Evolutionary conservation across 2,888 invertebrate genomes (phyloP), one percentile per base, ranked within the genome.

Genomic region (Chymomyza amoena): DNA sequence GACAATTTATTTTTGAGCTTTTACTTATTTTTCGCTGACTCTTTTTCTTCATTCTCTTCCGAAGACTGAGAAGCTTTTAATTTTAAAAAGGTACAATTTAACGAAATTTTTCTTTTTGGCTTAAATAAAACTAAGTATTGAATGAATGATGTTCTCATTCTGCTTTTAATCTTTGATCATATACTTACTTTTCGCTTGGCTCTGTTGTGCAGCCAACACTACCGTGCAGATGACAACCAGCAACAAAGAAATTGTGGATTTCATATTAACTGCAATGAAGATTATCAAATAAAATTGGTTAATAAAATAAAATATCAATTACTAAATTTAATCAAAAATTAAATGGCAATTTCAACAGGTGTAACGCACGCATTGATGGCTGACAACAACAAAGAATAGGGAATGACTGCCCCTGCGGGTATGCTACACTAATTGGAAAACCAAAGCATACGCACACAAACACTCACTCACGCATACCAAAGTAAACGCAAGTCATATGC

Each of bases 101-200:
- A 32, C 7, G 32, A 5, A 7, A 7, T 32, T 32, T 32, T 3
- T 6, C 4, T 0, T 32, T 32, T 32, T 7, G 9, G 7, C 7
- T 32, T 6, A 32, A 1, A 1, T 32, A 6, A 32, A 9, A 32
- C 7, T 7, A 32, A 32, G 1, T 32, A 32, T 7, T 32, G 32
- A 3, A 32, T 32, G 32, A 7, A 5, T 32, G 9, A 32, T 7
- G 32, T 4, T 25, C 25, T 25, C 25, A 4, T 25, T 36, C 9
- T 7, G 36, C 7, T 36, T 36, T 45, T 45, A 13, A 13, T 45
- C 39, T 45, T 45, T 45, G 10, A 45, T 13, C 39, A 18, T 28
- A 28, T 82, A 91, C 91, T 91, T 79, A 91, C 91, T 91, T 83
- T 91, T 91, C 72, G 91, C 91, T 77, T 91, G 90, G 77, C 89